A percentile compares a stretch with the other conserved stretches of the same genome.
Conservation (phyloP, 2,888 invertebrate genomes). For the Desoria tigrina region DNA sequence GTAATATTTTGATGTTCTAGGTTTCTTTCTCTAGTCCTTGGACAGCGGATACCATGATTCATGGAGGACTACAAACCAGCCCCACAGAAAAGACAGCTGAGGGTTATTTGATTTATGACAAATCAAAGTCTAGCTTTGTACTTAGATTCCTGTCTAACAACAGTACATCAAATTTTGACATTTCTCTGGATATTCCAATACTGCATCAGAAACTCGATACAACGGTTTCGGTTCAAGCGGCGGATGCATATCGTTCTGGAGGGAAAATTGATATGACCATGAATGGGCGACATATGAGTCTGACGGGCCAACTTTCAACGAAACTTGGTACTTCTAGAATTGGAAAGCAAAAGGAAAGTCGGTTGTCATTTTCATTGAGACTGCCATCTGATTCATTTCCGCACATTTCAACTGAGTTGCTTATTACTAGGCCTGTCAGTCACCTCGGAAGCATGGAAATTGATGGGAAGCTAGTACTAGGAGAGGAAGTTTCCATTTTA, state of each 20-base stretch:
- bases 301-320: too few species aligned
- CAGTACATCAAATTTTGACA: neutral
- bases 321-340: too few species aligned
- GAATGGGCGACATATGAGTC: slow-evolving; percentile 33
- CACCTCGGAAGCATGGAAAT: slow-evolving; percentile 20
- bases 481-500: slow-evolving; percentile 33
- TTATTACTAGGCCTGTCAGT: slow-evolving; percentile 38
- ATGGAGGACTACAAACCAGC: slow-evolving; percentile 37
- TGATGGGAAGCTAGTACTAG: too few species aligned
- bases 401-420: too few species aligned
- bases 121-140: slow-evolving; percentile 15
- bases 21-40: slow-evolving; percentile 45
- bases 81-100: slow-evolving; percentile 29
- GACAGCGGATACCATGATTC: slow-evolving; percentile 39
- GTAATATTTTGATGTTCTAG: slow-evolving; percentile 21
- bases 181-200: slow-evolving; percentile 39
- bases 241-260: slow-evolving; percentile 24
- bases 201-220: slow-evolving; percentile 43
- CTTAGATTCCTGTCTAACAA: slow-evolving; percentile 10
- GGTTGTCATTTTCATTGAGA: too few species aligned
- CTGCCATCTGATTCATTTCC: slow-evolving; percentile 31
- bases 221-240: slow-evolving; percentile 19
- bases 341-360: too few species aligned
- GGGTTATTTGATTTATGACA: slow-evolving; percentile 30
- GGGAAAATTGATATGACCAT: slow-evolving; percentile 37